Percentiles rank a stretch among this genome's conserved stretches.
phyloP scores from a whole-genome alignment of 2,113 vertebrate genomes.

The Carettochelys insculpta region DNA sequence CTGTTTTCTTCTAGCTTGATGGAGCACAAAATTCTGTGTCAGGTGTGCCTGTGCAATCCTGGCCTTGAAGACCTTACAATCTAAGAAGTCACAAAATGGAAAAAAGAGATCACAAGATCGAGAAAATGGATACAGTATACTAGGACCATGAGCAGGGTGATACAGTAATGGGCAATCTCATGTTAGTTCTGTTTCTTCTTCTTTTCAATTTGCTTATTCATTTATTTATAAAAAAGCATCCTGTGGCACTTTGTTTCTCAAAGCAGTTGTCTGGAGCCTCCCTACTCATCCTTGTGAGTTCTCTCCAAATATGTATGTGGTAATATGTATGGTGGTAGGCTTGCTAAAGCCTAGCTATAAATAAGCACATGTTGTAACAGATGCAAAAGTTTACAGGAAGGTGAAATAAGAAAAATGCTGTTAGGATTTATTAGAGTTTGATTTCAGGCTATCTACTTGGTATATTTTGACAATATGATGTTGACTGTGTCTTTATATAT shows the following conservation, averaged over 20 bases:
- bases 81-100: not conserved
- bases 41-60: not conserved
- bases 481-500: no score
- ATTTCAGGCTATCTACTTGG: no score
- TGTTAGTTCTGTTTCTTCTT: not conserved
- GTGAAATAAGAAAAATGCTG: no score
- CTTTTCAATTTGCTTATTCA: not conserved
- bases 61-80: conserved; percentile 13
- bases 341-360: conserved; percentile 5
- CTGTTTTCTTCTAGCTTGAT: not conserved
- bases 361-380: not conserved
- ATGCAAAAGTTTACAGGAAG: not conserved
- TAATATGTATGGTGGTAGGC: not conserved
- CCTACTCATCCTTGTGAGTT: no score
- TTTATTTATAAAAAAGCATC: not conserved
- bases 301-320: no score
- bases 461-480: no score
- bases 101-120: not conserved
- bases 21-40: conserved; percentile 27
- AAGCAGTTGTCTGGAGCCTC: no score
- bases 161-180: not conserved
- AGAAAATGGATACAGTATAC: not conserved
- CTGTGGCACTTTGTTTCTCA: no score
- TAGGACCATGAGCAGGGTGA: not conserved
- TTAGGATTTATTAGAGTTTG: no score